Evolutionary conservation across 2,797 vertebrate genomes (phyloP).

Genomic region (Kryptopterus vitreolus): DNA sequence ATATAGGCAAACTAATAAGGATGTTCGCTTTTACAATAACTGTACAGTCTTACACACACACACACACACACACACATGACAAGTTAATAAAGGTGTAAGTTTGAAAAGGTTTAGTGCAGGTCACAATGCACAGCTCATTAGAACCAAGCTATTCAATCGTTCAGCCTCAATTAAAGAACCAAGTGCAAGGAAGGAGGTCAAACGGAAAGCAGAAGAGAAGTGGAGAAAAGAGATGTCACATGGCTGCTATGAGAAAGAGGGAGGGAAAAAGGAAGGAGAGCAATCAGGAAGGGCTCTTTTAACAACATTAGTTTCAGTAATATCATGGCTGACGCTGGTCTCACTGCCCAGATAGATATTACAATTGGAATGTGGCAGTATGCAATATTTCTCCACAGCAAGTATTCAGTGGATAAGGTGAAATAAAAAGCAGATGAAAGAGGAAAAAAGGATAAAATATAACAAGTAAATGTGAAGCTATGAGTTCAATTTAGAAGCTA

Average conservation of each 20-base stretch:
- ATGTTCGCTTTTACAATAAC: neutral
- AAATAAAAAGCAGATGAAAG: neutral
- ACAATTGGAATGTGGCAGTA: conserved; percentile 28
- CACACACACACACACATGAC: neutral
- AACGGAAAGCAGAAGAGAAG: conserved; percentile 30
- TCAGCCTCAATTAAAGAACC: conserved; percentile 44
- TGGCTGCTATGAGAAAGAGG: conserved; percentile 25
- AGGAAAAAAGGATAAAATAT: neutral
- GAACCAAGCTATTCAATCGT: conserved; percentile 11
- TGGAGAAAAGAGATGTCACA: conserved; percentile 42
- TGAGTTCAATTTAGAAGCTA: conserved; percentile 30
- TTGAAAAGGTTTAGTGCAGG: neutral
- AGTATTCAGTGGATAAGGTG: neutral
- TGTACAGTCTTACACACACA: neutral
- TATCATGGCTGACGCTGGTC: conserved; percentile 36
- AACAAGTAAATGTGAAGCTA: conserved; percentile 17
- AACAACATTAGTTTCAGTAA: conserved; percentile 48
- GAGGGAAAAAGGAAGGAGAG: neutral
- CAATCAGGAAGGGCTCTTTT: conserved; percentile 45
- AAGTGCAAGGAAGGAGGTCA: conserved; percentile 31
- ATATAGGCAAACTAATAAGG: neutral
- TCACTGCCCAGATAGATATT: conserved; percentile 41
- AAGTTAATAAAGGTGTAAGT: neutral
- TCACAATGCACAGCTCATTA: neutral
- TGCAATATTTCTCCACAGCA: conserved; percentile 31